A percentile compares a stretch with the other conserved stretches of the same genome.
Conservation (phyloP, 2,797 vertebrate genomes). For the Anguilla obscura region DNA sequence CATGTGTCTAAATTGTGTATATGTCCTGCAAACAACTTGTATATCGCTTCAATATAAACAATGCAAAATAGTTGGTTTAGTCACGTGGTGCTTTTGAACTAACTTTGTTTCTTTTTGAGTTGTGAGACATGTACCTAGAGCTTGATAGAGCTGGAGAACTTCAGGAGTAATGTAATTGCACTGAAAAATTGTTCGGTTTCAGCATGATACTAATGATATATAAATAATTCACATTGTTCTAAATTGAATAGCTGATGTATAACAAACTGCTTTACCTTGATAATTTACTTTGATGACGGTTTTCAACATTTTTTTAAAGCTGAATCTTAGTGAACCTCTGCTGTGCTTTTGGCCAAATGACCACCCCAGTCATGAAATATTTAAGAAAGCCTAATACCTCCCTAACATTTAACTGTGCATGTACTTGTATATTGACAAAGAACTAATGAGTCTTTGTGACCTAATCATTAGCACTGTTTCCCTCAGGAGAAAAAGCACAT, state of each 20-base stretch:
- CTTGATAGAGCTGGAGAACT: neutral
- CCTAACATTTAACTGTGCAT: neutral
- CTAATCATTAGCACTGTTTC: neutral
- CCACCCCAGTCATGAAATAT: conserved; percentile 30
- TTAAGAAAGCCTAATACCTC: conserved; percentile 26
- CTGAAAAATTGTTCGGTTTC: neutral
- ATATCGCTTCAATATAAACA: neutral
- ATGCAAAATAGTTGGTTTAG: neutral
- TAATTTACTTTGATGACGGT: neutral
- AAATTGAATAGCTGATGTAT: neutral
- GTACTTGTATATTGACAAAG: neutral
- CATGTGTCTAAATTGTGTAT: neutral
- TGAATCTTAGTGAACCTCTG: neutral
- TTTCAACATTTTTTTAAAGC: neutral
- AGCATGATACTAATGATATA: neutral
- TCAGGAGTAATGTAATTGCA: neutral
- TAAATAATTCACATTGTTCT: neutral
- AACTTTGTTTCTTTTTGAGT: no score
- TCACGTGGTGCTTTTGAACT: no score
- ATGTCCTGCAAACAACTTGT: neutral
- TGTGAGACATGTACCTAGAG: no score
- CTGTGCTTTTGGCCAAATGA: neutral
- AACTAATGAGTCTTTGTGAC: neutral
- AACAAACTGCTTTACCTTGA: neutral
- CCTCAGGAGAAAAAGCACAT: conserved; percentile 91